These are phyloP conservation scores for Chloromyia formosa DNA, from an alignment of 2,888 invertebrate species.

Conservation along the genomic window DNA sequence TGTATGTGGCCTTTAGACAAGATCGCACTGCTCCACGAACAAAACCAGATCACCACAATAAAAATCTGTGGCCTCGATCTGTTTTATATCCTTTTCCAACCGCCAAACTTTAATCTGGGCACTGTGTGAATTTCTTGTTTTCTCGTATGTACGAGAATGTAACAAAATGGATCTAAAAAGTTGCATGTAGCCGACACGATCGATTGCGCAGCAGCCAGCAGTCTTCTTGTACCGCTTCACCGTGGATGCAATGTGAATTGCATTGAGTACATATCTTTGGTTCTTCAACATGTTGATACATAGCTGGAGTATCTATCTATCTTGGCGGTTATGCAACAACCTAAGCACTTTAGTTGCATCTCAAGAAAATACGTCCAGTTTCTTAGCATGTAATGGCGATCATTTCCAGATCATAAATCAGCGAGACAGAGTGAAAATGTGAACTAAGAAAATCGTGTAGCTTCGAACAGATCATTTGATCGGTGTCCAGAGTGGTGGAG, in stretches of 20 bases:
- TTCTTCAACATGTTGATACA: too few relatives aligned
- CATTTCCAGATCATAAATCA: constrained; percentile 32
- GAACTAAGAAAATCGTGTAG: neutral
- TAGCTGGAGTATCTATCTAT: too few relatives aligned
- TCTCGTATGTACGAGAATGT: neutral
- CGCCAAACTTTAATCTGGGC: neutral
- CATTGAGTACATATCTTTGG: too few relatives aligned
- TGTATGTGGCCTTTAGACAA: neutral
- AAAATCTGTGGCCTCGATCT: constrained; percentile 21
- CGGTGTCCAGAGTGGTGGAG: too few relatives aligned
- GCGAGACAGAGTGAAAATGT: neutral
- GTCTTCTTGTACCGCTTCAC: too few relatives aligned
- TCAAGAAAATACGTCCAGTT: constrained; percentile 9
- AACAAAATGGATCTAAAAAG: too few relatives aligned
- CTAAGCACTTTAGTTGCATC: neutral
- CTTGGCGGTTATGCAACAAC: too few relatives aligned
- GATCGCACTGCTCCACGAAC: neutral
- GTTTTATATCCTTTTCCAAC: constrained; percentile 1
- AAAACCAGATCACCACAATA: neutral
- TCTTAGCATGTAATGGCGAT: constrained; percentile 16
- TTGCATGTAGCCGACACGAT: constrained; percentile 6
- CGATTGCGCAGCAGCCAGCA: constrained; percentile 11
- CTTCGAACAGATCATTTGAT: neutral
- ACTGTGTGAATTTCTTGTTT: neutral
- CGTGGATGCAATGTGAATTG: too few relatives aligned